A percentile compares a stretch with the other conserved stretches of the same genome.
Conservation (phyloP, 2,888 invertebrate species). For the Deilephila elpenor region DNA sequence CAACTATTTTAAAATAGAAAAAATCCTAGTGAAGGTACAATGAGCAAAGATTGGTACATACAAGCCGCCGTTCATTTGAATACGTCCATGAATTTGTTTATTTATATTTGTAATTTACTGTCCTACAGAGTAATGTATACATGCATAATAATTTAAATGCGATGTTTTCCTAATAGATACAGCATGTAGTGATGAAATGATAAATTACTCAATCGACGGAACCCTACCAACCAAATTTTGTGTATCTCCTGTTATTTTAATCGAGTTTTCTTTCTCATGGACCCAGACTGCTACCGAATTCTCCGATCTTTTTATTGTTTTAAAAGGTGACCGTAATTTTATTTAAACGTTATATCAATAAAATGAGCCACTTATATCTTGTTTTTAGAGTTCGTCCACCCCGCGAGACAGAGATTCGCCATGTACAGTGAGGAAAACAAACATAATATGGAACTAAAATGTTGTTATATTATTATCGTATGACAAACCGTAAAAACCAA, state of each 20-base stretch:
- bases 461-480: constrained; percentile 66
- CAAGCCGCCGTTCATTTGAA: not conserved
- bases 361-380: constrained; percentile 57
- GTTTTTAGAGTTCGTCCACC: constrained; percentile 60
- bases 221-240: constrained; percentile 53
- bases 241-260: constrained; percentile 63
- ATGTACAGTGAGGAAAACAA: constrained; percentile 52
- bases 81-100: constrained; percentile 7
- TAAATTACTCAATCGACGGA: constrained; percentile 46
- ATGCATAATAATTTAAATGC: not conserved
- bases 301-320: constrained; percentile 68
- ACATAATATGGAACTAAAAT: constrained; percentile 50
- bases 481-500: constrained; percentile 71
- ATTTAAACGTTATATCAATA: constrained; percentile 74
- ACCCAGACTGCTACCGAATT: constrained; percentile 79
- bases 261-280: constrained; percentile 80
- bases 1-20: constrained; percentile 18
- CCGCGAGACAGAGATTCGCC: constrained; percentile 48
- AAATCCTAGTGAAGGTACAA: not conserved
- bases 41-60: not conserved
- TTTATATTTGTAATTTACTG: constrained; percentile 21
- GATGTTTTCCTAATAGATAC: not conserved
- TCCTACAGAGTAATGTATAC: constrained; percentile 1
- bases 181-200: not conserved
- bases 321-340: constrained; percentile 72